Conservation (phyloP, 2,113 vertebrate genomes). For the Laticauda laticaudata region DNA sequence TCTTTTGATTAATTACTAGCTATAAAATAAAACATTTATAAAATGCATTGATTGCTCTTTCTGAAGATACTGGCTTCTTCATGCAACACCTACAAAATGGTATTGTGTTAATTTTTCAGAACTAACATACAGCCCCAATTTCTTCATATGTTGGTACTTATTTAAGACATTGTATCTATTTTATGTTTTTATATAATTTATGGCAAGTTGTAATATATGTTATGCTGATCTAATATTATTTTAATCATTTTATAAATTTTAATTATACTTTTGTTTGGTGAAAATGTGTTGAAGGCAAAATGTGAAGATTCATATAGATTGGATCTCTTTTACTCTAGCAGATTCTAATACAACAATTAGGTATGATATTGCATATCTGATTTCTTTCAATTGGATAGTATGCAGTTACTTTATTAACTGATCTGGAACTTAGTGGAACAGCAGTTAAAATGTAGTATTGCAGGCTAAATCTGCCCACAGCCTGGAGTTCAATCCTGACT, state of each 20-base stretch:
- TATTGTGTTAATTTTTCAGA: not conserved
- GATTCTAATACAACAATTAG: not conserved
- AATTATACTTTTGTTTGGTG: too few relatives aligned
- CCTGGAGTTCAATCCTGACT: not conserved
- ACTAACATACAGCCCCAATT: too few relatives aligned
- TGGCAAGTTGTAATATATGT: too few relatives aligned
- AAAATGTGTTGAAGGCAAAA: not conserved
- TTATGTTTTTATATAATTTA: too few relatives aligned
- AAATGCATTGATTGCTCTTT: not conserved
- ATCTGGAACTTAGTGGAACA: not conserved
- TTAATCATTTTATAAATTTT: not conserved
- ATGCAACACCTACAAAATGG: not conserved
- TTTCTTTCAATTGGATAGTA: not conserved
- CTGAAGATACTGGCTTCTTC: not conserved
- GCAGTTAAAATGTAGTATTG: not conserved
- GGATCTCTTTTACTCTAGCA: not conserved
- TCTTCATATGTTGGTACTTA: too few relatives aligned
- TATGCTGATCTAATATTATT: not conserved
- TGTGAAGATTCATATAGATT: not conserved
- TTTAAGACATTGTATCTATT: too few relatives aligned
- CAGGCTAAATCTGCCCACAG: not conserved
- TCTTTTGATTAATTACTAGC: not conserved
- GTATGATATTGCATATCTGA: not conserved
- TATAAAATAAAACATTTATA: not conserved
- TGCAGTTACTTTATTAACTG: not conserved